Evolutionary conservation across 2,888 invertebrate genomes (phyloP).

Genomic region (Archips crataeganus): DNA sequence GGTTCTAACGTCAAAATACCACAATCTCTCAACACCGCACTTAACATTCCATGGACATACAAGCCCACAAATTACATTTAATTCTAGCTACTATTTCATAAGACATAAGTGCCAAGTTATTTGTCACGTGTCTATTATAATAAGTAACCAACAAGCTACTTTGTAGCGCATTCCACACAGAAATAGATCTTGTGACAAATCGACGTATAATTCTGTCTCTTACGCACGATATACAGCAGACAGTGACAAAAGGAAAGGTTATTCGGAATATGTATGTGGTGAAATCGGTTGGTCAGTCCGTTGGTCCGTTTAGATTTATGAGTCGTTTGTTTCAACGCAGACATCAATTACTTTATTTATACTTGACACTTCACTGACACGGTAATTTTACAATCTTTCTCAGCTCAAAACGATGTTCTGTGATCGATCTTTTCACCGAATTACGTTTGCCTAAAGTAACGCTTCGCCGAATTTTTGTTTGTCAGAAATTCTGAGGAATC

Average conservation of each 20-base stretch:
- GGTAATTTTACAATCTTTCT: not conserved
- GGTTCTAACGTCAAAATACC: not conserved
- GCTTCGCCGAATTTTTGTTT: not conserved
- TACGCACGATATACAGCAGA: constrained; percentile 31
- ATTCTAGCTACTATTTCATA: constrained; percentile 10
- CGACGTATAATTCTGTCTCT: constrained; percentile 34
- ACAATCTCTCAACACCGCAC: constrained; percentile 6
- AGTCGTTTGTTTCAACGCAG: not conserved
- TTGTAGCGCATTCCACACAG: constrained; percentile 30
- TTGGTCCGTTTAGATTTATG: constrained; percentile 3
- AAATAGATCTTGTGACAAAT: constrained; percentile 38
- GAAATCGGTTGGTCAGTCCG: constrained; percentile 2
- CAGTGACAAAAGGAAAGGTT: constrained; percentile 31
- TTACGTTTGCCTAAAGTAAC: not conserved
- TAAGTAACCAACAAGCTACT: constrained; percentile 22
- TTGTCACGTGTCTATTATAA: constrained; percentile 10
- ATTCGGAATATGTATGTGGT: constrained; percentile 18
- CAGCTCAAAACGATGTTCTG: no score
- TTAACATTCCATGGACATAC: constrained; percentile 1
- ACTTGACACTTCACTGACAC: not conserved
- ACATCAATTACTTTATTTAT: constrained; percentile 1
- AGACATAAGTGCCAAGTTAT: constrained; percentile 15
- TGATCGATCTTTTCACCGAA: not conserved
- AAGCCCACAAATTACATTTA: constrained; percentile 2
- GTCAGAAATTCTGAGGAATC: not conserved